Base-by-base conservation (phyloP, 2,797 vertebrate genomes). In the Paratrypauchen microcephalus region DNA sequence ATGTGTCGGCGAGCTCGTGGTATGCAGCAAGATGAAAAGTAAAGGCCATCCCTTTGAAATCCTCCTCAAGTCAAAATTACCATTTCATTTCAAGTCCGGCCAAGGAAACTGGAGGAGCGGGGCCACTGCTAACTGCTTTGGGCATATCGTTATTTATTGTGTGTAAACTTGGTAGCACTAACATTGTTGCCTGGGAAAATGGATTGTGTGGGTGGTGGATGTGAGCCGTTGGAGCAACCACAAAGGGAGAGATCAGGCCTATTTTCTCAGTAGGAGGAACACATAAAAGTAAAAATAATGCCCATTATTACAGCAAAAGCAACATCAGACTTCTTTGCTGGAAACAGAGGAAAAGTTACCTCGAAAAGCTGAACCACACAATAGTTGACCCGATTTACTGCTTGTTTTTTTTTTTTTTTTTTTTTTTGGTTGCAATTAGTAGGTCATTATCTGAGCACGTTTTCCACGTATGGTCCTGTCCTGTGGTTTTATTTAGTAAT, bases 21-120 rank as follows among this genome's bases (percentile, higher is more conserved):
- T 91, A 88, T 87, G 87, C 87, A 85, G 83, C 82, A 81, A 92
- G 91, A 94, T 93, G 91, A 93, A 92, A 93, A 91, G 89, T 89
- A 82, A 68, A 91, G 91, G 90, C 90, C 87, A 87, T 90, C 83
- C 85, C 92, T 94, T 93, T 93, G 92, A 93, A 94, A 93, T 93
- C 90, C 92, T 93, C 92, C 92, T 92, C 91, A 92, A 93, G 91
- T 93, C 92, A 93, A 93, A 94, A 94, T 94, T 92, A 92, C 92
- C 92, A 93, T 94, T 94, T 93, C 89, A 93, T 93, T 93, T 94
- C 88, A 94, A 93, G 90, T 91, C 76, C 90, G 92, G 92, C 91
- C 92, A 93, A 47, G 91, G 89, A 91, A 92, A 87, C 88, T 83
- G 81, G 91, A 63, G 61, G 90, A 87, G 87, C 81, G 79, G 86